phyloP scores from a whole-genome alignment of 2,888 invertebrate genomes.

The Melipona beecheii region DNA sequence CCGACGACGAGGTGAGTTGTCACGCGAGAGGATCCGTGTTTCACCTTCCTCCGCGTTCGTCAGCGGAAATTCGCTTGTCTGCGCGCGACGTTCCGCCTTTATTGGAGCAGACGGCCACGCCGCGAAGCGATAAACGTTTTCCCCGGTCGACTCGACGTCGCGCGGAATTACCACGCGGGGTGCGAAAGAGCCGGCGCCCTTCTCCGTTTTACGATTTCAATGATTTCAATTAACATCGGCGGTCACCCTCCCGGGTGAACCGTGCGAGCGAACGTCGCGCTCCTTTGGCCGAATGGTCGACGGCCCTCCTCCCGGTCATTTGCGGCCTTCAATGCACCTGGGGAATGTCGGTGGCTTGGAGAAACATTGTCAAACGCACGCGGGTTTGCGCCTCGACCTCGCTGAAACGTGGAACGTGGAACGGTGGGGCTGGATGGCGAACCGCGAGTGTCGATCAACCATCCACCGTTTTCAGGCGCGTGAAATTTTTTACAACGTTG shows the following conservation, averaged over 20 bases:
- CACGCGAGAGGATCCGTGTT: slow-evolving; percentile 17
- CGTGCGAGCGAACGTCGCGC: slow-evolving; percentile 9
- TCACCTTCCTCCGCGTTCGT: slow-evolving; percentile 3
- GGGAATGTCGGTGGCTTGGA: slow-evolving; percentile 37
- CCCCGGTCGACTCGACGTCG: slow-evolving; percentile 67
- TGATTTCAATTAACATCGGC: slow-evolving; percentile 74
- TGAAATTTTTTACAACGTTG: not conserved
- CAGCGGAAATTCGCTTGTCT: slow-evolving; percentile 53
- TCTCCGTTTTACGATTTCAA: slow-evolving; percentile 73
- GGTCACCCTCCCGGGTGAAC: slow-evolving; percentile 32
- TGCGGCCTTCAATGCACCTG: slow-evolving; percentile 41
- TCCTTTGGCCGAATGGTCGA: slow-evolving; percentile 46
- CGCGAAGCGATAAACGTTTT: slow-evolving; percentile 68
- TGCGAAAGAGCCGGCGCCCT: slow-evolving; percentile 53
- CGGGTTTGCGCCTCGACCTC: slow-evolving; percentile 9
- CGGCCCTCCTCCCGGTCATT: slow-evolving; percentile 42
- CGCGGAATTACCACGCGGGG: slow-evolving; percentile 66
- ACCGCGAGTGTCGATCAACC: slow-evolving; percentile 41
- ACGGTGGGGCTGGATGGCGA: not conserved
- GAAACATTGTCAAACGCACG: slow-evolving; percentile 58
- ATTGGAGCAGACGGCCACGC: slow-evolving; percentile 33
- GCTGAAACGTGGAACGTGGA: slow-evolving; percentile 12
- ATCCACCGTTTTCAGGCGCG: not conserved
- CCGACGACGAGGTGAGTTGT: not conserved
- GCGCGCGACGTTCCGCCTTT: slow-evolving; percentile 53